Evolutionary conservation across 2,797 vertebrate genomes (phyloP).

Genomic region (Harpagifer antarcticus): DNA sequence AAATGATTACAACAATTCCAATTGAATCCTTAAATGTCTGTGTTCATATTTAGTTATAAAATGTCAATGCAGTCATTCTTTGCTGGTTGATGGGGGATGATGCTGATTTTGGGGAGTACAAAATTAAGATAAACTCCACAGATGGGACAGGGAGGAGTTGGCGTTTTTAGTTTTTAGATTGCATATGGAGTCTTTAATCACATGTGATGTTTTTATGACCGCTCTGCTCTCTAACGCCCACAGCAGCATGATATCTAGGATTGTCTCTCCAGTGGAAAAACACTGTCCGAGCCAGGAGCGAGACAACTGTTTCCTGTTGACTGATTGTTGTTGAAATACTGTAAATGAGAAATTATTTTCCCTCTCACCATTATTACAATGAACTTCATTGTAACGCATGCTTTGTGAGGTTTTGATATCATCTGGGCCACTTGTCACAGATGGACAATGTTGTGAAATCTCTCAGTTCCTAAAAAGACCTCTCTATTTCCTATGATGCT

Average conservation of each 20-base stretch:
- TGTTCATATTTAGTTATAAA: not conserved
- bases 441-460: not conserved
- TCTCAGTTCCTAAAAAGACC: slow-evolving; percentile 3
- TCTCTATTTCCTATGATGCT: slow-evolving; percentile 2
- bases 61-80: not conserved
- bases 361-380: slow-evolving; percentile 15
- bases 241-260: slow-evolving; percentile 49
- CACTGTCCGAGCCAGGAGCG: slow-evolving; percentile 56
- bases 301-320: slow-evolving; percentile 73
- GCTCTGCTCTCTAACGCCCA: slow-evolving; percentile 40
- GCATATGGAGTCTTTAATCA: slow-evolving; percentile 42
- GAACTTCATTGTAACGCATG: not conserved
- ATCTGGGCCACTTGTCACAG: not conserved
- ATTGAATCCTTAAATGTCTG: not conserved
- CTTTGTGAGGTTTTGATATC: slow-evolving; percentile 16
- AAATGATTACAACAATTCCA: not conserved
- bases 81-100: not conserved
- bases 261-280: slow-evolving; percentile 68
- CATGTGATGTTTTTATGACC: slow-evolving; percentile 44
- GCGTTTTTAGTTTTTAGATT: slow-evolving; percentile 30
- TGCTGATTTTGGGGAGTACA: not conserved
- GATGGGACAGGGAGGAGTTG: slow-evolving; percentile 3
- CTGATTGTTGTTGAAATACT: slow-evolving; percentile 55
- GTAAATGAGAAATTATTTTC: slow-evolving; percentile 39
- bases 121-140: not conserved